phyloP scores from a whole-genome alignment of 2,888 invertebrate genomes.

The Coecobrya sp. region DNA sequence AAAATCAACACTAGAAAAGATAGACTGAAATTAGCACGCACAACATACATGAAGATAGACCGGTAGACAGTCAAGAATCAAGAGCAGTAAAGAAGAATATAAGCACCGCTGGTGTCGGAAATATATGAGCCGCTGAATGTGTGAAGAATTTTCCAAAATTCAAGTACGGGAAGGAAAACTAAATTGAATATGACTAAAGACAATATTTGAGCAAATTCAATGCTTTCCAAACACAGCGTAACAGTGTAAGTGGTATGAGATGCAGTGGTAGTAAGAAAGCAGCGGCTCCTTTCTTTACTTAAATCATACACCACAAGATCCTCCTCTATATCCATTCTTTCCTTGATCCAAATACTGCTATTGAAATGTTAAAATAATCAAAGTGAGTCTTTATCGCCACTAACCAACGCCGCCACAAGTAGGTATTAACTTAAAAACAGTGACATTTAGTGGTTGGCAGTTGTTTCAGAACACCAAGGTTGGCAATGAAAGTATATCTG shows the following conservation, averaged over 20 bases:
- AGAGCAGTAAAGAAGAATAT: constrained; percentile 12
- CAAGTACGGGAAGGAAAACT: constrained; percentile 7
- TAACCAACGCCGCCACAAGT: constrained; percentile 39
- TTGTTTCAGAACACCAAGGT: constrained; percentile 26
- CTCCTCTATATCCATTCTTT: constrained; percentile 46
- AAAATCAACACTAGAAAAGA: constrained; percentile 39
- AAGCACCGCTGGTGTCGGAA: background rate
- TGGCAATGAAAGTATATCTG: constrained; percentile 25
- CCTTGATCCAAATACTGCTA: constrained; percentile 65
- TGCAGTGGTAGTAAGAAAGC: background rate
- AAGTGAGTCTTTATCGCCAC: constrained; percentile 35
- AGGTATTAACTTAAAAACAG: constrained; percentile 17
- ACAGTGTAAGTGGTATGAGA: background rate
- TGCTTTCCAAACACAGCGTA: background rate
- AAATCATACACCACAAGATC: constrained; percentile 29
- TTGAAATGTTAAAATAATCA: constrained; percentile 38
- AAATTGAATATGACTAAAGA: constrained; percentile 36
- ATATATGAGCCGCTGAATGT: background rate
- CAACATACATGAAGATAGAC: background rate
- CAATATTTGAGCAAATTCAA: background rate
- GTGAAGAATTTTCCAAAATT: background rate
- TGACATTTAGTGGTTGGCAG: constrained; percentile 45
- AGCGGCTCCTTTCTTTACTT: background rate
- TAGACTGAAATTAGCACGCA: constrained; percentile 64
- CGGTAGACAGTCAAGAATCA: too few species aligned